Conservation (phyloP, 2,113 vertebrate genomes). For the Podarcis cretensis region DNA sequence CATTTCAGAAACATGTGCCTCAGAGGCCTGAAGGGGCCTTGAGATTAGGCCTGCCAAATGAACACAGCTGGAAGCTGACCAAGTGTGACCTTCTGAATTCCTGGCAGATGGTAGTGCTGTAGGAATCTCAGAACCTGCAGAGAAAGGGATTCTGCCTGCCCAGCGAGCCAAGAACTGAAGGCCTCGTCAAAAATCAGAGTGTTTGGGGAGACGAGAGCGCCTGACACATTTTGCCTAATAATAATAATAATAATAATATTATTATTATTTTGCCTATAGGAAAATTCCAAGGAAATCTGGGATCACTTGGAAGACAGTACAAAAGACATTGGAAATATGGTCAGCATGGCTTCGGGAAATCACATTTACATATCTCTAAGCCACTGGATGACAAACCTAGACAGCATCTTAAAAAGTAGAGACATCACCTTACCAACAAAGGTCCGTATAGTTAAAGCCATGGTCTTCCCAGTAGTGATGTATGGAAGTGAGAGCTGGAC, state of each 20-base stretch:
- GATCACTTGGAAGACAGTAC: neutral
- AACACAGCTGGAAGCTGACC: neutral
- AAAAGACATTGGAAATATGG: neutral
- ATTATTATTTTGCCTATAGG: neutral
- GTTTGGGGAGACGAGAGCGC: no score
- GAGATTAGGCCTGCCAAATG: rapidly evolving
- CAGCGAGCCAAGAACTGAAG: neutral
- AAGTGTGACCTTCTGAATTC: rapidly evolving
- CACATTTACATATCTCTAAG: neutral
- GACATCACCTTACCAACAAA: no score
- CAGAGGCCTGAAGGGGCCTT: neutral
- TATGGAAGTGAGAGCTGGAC: no score
- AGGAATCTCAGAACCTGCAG: neutral
- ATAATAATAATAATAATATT: no score
- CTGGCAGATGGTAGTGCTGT: neutral
- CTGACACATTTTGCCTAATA: neutral
- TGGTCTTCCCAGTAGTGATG: no score
- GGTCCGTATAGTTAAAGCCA: no score
- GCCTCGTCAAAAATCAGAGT: neutral
- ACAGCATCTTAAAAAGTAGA: no score
- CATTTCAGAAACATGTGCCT: neutral
- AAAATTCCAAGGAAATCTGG: neutral
- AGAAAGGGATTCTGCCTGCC: neutral
- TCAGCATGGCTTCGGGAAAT: neutral
- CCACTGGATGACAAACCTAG: no score